Base-by-base conservation (phyloP, 1,140 invertebrate genomes). In the Drosophila chauvacae region DNA sequence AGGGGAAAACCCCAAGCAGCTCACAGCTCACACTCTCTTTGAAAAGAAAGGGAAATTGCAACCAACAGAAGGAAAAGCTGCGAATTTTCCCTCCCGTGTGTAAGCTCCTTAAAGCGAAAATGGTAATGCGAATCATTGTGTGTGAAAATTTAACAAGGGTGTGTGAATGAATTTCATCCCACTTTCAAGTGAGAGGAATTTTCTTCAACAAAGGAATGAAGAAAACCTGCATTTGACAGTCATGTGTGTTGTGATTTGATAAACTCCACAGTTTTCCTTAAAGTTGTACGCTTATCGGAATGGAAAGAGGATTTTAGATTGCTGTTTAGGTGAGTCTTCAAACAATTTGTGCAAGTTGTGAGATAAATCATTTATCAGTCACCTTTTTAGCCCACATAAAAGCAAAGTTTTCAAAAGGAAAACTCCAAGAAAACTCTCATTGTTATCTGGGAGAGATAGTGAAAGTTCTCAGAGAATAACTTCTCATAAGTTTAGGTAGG, bases 11-110 rank as follows among this genome's bases (percentile, higher is more conserved):
- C 39, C 47, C 16, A 11, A 44, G 18, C 9, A 48, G 42, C 63
- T 33, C 63, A 50, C 16, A 60, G 42, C 63, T 33, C 63, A 39
- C 16, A 60, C 57, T 66, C 60, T 39, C 26, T 3, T 33, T 35
- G 50, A 11, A 70, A 48, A 70, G 65, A 72, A 72, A 72, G 66
- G 66, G 69, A 72, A 71, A 72, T 71, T 72, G 69, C 65, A 71
- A 50, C 18, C 68, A 41, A 30, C 39, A 68, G 37, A 20, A 20
- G 20, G 28, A 23, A 35, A 14, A 23, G 30, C 13, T 26, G 6
- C 13, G 20, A 10, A 14, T 59, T 59, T 55, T 37, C 30, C 37
- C 53, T 11, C 10, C 48, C 3, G 4, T 4, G 10, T 30, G 26
- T 4, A 53, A 53, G 51, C 53, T 39, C 53, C 51, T 58, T 69